These are phyloP conservation scores for Auanema freiburgensis DNA, from an alignment of 2,888 invertebrate species.

Conservation along the genomic window DNA sequence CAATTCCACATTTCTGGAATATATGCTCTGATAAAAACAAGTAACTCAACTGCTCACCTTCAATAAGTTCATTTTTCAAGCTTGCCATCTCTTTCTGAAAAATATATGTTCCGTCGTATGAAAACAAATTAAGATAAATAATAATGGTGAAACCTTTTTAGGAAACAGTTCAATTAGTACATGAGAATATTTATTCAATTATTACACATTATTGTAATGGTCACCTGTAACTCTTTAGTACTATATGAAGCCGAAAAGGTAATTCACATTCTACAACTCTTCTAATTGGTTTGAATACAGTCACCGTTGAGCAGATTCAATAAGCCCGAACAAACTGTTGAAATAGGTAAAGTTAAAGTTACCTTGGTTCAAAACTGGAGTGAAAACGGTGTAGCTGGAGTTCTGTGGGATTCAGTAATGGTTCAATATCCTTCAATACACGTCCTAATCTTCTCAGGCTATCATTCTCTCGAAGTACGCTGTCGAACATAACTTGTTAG, in stretches of 20 bases:
- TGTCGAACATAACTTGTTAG: not conserved
- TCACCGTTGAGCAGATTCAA: slow-evolving; percentile 7
- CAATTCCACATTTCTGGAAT: too few species aligned
- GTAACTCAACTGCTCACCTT: too few species aligned
- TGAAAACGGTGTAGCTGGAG: slow-evolving; percentile 19
- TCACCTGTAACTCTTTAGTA: not conserved
- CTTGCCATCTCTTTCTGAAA: too few species aligned
- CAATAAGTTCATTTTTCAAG: too few species aligned
- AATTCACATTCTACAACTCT: not conserved
- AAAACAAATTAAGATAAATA: too few species aligned
- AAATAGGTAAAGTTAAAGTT: slow-evolving; percentile 50
- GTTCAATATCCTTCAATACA: not conserved
- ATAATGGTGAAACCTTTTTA: too few species aligned
- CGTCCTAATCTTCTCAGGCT: slow-evolving; percentile 1
- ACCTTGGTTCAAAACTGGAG: slow-evolving; percentile 33
- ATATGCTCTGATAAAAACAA: too few species aligned
- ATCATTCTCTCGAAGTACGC: slow-evolving; percentile 10
- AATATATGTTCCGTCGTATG: too few species aligned
- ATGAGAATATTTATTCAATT: too few species aligned
- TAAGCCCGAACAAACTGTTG: slow-evolving; percentile 2
- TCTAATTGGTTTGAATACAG: not conserved
- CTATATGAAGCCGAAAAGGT: not conserved
- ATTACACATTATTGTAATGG: not conserved
- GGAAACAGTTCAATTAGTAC: too few species aligned
- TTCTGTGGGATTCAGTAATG: slow-evolving; percentile 24